phyloP scores from a whole-genome alignment of 2,888 invertebrate genomes.

The Pseudolycoriella hygida region DNA sequence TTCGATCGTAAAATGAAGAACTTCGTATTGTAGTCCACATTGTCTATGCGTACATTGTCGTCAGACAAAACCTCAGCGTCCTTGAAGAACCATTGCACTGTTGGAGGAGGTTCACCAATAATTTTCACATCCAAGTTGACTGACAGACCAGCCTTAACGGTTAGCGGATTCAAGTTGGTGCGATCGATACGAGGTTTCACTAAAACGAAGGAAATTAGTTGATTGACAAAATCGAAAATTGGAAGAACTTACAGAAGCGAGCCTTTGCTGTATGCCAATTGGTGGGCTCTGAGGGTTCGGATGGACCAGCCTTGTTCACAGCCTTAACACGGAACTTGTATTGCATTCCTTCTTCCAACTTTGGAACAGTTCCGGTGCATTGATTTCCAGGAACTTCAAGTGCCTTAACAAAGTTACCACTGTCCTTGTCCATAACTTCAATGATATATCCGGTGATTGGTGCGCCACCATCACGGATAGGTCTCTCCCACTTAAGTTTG shows the following conservation, averaged over 20 bases:
- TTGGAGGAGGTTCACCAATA: conserved; percentile 86
- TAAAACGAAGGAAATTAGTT: no score
- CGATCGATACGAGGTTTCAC: conserved; percentile 91
- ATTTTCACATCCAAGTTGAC: conserved; percentile 76
- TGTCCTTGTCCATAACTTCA: conserved; percentile 80
- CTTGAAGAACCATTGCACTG: conserved; percentile 74
- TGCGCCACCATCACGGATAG: conserved; percentile 78
- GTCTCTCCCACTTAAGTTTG: conserved; percentile 80
- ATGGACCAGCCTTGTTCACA: conserved; percentile 86
- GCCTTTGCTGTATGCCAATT: conserved; percentile 83
- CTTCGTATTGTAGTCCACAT: conserved; percentile 80
- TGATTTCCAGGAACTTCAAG: conserved; percentile 68
- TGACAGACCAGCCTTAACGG: conserved; percentile 76
- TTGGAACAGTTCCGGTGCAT: conserved; percentile 73
- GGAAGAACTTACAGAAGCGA: conserved; percentile 55
- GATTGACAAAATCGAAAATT: no score
- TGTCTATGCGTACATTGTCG: conserved; percentile 49
- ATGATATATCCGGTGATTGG: conserved; percentile 87
- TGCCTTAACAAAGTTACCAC: conserved; percentile 68
- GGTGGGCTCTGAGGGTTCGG: conserved; percentile 81
- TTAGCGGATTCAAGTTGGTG: conserved; percentile 66
- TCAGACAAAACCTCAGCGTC: conserved; percentile 44
- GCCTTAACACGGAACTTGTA: conserved; percentile 93
- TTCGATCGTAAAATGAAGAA: conserved; percentile 70
- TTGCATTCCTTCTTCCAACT: conserved; percentile 83